Evolutionary conservation across 2,888 invertebrate genomes (phyloP), one percentile per base, ranked within the genome.

Genomic region (Smittia sp.): DNA sequence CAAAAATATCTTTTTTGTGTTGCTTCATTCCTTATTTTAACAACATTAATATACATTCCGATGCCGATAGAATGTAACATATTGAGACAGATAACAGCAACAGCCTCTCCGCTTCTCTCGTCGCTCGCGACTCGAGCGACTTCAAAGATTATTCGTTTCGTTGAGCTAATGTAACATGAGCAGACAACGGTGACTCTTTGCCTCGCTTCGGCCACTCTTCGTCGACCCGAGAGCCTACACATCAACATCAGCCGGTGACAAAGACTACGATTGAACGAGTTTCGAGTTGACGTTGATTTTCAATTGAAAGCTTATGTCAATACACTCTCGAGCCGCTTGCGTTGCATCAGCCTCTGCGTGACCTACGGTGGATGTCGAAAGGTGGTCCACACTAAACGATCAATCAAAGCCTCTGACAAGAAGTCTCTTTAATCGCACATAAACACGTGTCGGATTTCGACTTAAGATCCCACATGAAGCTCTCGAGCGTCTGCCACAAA

Each of bases 81-180:
- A 11, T 63, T 63, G 24, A 58, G 58, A 58, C 58, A 58, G 58
- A 58, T 58, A 58, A 58, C 58, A 58, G 24, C 7, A 46, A 46
- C 46, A 46, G 15, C 15, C n/a, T 46, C 46, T 46, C 15, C 7
- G 58, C 58, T 58, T 22, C 22, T n/a, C 2, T 3, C 11, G 7
- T 27, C 63, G 27, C 9, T 7, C 58, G 58, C 2, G 3, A 13
- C 4, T 7, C 15, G 25, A 15, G 11, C 13, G 63, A 63, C 63
- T 63, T 63, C 13, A 63, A 27, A 54, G 54, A 69, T 69, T 69
- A 69, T 69, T 69, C 32, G 46, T 52, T 69, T 69, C 69, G 54
- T n/a, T 69, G 69, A 69, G 24, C 69, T 24, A 68, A 68, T 68
- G 70, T 70, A 70, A 70, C 70, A 70, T 70, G 70, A 70, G 70